A percentile compares a stretch with the other conserved stretches of the same genome.
These are phyloP conservation scores for Acanthosepion esculentum DNA, from an alignment of 2,888 invertebrate genomes.

Conservation along the genomic window DNA sequence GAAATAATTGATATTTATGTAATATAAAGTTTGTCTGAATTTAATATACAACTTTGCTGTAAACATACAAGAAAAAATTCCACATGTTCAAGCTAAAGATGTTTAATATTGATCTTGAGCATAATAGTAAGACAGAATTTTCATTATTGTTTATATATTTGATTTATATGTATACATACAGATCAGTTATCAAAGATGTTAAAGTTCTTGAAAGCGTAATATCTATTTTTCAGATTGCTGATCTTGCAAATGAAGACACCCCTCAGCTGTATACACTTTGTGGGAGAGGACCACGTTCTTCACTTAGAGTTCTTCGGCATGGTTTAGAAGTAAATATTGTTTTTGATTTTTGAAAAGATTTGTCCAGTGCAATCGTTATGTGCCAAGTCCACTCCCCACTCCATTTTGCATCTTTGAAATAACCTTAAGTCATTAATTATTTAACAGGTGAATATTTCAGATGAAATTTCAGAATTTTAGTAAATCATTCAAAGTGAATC, in stretches of 20 bases:
- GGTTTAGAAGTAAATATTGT: conserved; percentile 85
- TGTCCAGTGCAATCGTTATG: neutral
- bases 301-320: conserved; percentile 92
- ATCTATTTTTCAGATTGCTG: conserved; percentile 74
- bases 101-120: neutral
- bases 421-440: neutral
- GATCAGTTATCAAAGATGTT: neutral
- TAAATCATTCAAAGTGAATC: no score
- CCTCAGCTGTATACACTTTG: conserved; percentile 97
- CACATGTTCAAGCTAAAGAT: no score
- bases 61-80: no score
- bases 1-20: no score
- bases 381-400: neutral
- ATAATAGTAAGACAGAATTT: neutral
- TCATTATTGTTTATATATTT: neutral
- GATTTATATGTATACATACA: neutral
- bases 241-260: conserved; percentile 94
- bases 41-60: no score
- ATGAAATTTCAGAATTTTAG: no score
- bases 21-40: no score
- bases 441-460: no score
- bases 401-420: neutral
- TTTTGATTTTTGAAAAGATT: neutral
- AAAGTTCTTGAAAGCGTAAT: neutral
- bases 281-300: conserved; percentile 95